Evolutionary conservation across 2,888 invertebrate species (phyloP).

Genomic region (Globia sparganii): DNA sequence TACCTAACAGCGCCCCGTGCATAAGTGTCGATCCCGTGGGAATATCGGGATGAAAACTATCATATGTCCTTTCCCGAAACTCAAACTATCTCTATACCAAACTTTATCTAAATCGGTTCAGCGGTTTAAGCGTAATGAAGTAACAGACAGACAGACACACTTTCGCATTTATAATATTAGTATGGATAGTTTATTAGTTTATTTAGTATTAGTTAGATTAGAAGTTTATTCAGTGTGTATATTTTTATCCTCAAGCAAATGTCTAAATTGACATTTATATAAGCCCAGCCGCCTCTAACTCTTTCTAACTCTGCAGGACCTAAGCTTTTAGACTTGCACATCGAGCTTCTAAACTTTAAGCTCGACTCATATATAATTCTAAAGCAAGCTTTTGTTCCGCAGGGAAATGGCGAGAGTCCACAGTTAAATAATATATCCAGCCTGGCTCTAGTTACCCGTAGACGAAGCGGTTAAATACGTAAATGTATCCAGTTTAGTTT

Average conservation of each 20-base stretch:
- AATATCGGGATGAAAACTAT: too few relatives aligned
- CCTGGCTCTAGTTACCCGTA: conserved; percentile 77
- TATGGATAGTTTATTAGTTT: background rate
- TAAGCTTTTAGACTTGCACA: conserved; percentile 90
- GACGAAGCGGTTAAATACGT: conserved; percentile 78
- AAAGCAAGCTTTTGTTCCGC: conserved; percentile 88
- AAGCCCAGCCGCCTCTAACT: conserved; percentile 70
- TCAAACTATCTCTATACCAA: too few relatives aligned
- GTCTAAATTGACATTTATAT: too few relatives aligned
- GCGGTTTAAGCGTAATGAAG: too few relatives aligned
- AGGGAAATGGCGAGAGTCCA: conserved; percentile 88
- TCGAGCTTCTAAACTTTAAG: conserved; percentile 90
- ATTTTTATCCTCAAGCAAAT: background rate
- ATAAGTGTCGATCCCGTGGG: too few relatives aligned
- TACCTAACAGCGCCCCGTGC: too few relatives aligned
- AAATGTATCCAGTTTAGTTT: conserved; percentile 72
- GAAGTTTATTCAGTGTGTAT: background rate
- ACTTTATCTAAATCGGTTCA: too few relatives aligned
- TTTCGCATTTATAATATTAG: too few relatives aligned
- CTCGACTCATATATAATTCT: conserved; percentile 90
- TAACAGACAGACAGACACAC: too few relatives aligned
- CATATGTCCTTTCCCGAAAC: too few relatives aligned
- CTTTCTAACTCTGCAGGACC: conserved; percentile 66
- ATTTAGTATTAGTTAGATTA: background rate
- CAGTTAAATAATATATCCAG: conserved; percentile 85